Percentiles rank a stretch among this genome's conserved stretches.
Evolutionary conservation across 2,113 vertebrate species (phyloP).

Genomic region (Puma concolor): DNA sequence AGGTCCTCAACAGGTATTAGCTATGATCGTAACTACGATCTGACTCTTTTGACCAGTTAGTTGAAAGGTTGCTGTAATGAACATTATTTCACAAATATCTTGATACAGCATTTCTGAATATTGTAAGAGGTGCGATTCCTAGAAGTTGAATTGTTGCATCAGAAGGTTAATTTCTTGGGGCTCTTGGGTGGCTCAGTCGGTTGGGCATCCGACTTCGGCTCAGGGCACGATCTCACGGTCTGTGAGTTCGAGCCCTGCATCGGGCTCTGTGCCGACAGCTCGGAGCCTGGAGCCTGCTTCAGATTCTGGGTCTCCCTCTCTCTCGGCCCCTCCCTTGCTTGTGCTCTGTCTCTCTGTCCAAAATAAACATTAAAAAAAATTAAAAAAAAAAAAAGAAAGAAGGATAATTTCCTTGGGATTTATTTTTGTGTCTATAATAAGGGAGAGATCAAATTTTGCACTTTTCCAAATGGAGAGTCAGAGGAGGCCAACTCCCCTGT

Average conservation of each 20-base stretch:
- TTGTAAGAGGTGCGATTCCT: conserved; percentile 12
- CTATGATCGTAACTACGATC: not conserved
- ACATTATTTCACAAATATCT: not conserved
- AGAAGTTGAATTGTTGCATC: not conserved
- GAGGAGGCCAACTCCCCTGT: not conserved
- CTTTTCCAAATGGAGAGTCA: not conserved
- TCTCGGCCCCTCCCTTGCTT: too few species aligned
- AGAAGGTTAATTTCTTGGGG: conserved; percentile 38
- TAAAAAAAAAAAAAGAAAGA: too few species aligned
- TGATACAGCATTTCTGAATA: not conserved
- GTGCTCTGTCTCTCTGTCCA: too few species aligned
- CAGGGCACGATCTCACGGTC: too few species aligned
- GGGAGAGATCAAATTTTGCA: not conserved
- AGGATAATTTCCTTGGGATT: conserved; percentile 16
- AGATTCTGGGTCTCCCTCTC: too few species aligned
- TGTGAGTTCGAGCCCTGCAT: too few species aligned
- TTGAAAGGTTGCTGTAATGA: not conserved
- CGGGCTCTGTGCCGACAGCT: too few species aligned
- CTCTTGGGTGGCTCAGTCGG: too few species aligned
- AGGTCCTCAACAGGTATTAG: not conserved
- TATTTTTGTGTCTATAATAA: not conserved
- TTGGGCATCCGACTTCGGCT: too few species aligned
- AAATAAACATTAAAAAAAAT: too few species aligned
- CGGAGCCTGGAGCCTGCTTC: too few species aligned
- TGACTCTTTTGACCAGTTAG: not conserved